Percentiles rank a stretch among this genome's conserved stretches.
These are phyloP conservation scores for Polydrusus cervinus DNA, from an alignment of 2,888 invertebrate genomes.

Conservation along the genomic window DNA sequence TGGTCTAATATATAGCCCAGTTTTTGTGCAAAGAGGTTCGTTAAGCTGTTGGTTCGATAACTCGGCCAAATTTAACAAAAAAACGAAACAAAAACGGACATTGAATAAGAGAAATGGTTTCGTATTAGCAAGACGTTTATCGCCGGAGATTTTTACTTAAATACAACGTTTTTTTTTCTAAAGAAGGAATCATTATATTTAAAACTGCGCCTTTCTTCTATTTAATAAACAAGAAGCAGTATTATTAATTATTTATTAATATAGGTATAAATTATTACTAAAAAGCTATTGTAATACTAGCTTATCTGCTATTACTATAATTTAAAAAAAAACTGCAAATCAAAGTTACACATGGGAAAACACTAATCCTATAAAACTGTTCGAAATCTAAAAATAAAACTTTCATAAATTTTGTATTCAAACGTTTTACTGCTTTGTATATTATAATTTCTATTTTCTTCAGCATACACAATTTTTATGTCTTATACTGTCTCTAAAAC, in stretches of 20 bases:
- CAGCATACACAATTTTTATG: constrained; percentile 46
- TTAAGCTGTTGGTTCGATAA: constrained; percentile 37
- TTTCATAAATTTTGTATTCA: constrained; percentile 37
- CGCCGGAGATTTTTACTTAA: constrained; percentile 11
- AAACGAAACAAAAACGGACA: constrained; percentile 28
- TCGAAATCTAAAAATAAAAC: constrained; percentile 10
- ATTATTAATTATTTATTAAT: too few species aligned
- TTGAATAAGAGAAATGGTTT: constrained; percentile 39
- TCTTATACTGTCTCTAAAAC: constrained; percentile 38
- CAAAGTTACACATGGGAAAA: too few species aligned
- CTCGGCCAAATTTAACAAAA: constrained; percentile 35
- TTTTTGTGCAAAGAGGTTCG: constrained; percentile 22
- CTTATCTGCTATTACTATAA: too few species aligned
- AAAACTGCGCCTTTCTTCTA: background rate
- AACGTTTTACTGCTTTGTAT: constrained; percentile 37
- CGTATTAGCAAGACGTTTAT: constrained; percentile 29
- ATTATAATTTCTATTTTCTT: constrained; percentile 43
- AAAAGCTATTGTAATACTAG: too few species aligned
- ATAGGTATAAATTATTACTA: too few species aligned
- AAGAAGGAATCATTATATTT: background rate
- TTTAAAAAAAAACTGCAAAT: background rate
- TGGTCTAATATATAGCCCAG: constrained; percentile 2
- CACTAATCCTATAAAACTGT: background rate
- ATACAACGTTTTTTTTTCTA: constrained; percentile 12
- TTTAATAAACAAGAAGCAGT: too few species aligned